A percentile compares a stretch with the other conserved stretches of the same genome.
These are phyloP conservation scores for Zygaena filipendulae DNA, from an alignment of 2,888 invertebrate genomes.

Conservation along the genomic window DNA sequence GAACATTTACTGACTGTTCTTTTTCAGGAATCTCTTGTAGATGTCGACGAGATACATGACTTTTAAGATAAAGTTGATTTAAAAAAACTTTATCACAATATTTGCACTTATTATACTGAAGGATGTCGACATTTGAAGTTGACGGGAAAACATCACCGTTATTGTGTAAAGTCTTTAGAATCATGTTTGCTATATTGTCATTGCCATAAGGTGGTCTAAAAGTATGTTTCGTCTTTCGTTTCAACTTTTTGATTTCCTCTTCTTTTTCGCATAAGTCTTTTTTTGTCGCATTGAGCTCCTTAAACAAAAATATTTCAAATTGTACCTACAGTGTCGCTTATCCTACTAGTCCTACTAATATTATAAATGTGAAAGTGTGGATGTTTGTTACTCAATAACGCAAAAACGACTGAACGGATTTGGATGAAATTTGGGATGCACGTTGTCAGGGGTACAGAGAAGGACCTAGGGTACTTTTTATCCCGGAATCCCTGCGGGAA, in stretches of 20 bases:
- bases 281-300: constrained; percentile 66
- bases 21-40: constrained; percentile 38
- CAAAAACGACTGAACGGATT: too few relatives aligned
- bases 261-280: constrained; percentile 53
- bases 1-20: constrained; percentile 23
- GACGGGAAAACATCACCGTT: constrained; percentile 41
- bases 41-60: constrained; percentile 73
- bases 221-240: constrained; percentile 48
- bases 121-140: constrained; percentile 29
- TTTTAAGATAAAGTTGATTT: constrained; percentile 71
- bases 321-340: too few relatives aligned
- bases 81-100: constrained; percentile 76
- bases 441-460: too few relatives aligned
- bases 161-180: constrained; percentile 47
- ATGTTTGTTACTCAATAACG: too few relatives aligned
- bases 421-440: too few relatives aligned
- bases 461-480: too few relatives aligned
- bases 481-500: too few relatives aligned
- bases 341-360: too few relatives aligned
- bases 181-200: constrained; percentile 57
- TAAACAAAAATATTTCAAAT: constrained; percentile 23
- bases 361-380: too few relatives aligned
- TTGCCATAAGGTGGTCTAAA: constrained; percentile 43
- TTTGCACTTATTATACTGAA: constrained; percentile 68
- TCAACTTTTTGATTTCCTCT: constrained; percentile 59